Evolutionary conservation across 2,113 vertebrate species (phyloP).

Genomic region (Raja brachyura): DNA sequence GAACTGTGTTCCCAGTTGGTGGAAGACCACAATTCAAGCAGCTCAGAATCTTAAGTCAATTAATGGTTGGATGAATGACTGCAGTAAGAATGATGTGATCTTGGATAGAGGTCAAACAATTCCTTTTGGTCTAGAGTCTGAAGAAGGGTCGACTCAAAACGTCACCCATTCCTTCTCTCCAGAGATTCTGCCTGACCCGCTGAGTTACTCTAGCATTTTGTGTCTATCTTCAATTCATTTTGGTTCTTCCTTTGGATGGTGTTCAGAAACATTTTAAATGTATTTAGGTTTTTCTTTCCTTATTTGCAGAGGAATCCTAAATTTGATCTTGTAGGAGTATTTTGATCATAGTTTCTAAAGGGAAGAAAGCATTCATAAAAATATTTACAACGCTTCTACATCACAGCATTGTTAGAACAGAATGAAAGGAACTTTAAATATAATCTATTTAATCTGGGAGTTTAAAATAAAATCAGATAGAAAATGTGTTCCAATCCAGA

Average conservation of each 20-base stretch:
- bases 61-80: background rate
- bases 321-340: background rate
- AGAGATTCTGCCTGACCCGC: too few species aligned
- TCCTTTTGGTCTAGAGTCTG: background rate
- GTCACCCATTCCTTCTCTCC: too few species aligned
- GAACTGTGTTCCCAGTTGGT: slow-evolving; percentile 3
- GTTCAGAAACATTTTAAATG: background rate
- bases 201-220: too few species aligned
- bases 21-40: background rate
- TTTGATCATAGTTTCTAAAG: background rate
- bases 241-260: background rate
- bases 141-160: too few species aligned
- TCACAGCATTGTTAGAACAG: background rate
- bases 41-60: background rate
- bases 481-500: background rate
- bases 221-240: too few species aligned
- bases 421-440: background rate
- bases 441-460: background rate
- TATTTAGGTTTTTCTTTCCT: too few species aligned
- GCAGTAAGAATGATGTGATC: background rate
- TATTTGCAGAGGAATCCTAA: background rate
- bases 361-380: background rate
- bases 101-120: background rate
- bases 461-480: background rate
- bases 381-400: background rate